Conservation (phyloP, 2,888 invertebrate species). For the Eudemis profundana region DNA sequence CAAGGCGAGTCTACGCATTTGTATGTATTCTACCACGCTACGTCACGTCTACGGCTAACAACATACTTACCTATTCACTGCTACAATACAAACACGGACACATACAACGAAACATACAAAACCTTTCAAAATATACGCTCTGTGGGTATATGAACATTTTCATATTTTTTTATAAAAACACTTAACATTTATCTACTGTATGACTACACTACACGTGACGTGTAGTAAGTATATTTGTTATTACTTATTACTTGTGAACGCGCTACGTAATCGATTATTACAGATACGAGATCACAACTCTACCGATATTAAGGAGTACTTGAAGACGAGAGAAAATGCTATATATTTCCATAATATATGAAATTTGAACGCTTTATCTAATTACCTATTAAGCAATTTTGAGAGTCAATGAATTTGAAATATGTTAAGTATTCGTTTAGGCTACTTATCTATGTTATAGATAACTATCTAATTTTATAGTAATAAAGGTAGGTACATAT, state of each 20-base stretch:
- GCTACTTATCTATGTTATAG: background rate
- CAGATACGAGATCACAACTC: conserved; percentile 42
- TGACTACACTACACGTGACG: conserved; percentile 45
- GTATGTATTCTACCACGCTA: conserved; percentile 58
- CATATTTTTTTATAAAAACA: conserved; percentile 77
- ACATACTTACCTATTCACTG: conserved; percentile 40
- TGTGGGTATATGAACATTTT: conserved; percentile 81
- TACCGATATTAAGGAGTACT: conserved; percentile 31
- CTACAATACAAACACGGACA: conserved; percentile 8
- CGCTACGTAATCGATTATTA: conserved; percentile 45
- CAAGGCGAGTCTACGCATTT: conserved; percentile 72
- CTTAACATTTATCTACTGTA: conserved; percentile 53
- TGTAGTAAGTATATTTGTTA: conserved; percentile 34
- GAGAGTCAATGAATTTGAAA: conserved; percentile 15
- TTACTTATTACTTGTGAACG: conserved; percentile 50
- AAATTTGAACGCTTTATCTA: conserved; percentile 18
- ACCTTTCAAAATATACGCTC: conserved; percentile 50
- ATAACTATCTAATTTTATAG: background rate
- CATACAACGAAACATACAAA: conserved; percentile 47
- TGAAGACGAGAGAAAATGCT: conserved; percentile 22
- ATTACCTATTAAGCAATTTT: conserved; percentile 19
- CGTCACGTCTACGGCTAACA: conserved; percentile 50
- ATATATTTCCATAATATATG: conserved; percentile 4
- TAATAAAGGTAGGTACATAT: background rate
- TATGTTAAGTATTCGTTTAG: conserved; percentile 13